Conservation (phyloP, 1,140 invertebrate genomes). For the Orius insidiosus region DNA sequence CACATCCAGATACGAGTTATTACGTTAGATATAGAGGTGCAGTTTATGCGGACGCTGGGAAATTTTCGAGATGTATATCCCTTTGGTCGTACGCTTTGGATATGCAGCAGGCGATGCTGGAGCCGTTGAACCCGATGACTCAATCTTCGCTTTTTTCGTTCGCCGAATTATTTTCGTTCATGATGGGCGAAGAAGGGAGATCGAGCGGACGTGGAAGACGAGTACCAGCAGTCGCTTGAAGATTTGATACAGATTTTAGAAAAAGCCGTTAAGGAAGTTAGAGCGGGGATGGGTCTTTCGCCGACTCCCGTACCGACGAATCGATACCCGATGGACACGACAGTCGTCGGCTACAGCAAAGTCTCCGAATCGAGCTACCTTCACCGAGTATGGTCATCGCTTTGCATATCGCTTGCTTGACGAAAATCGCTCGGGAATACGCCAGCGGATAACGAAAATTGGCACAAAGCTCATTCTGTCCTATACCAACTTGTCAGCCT, state of each 20-base stretch:
- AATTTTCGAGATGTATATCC: slow-evolving; percentile 78
- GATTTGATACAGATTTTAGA: slow-evolving; percentile 68
- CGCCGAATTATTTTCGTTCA: slow-evolving; percentile 86
- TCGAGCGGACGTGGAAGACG: slow-evolving; percentile 48
- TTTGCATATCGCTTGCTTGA: slow-evolving; percentile 58
- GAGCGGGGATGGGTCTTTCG: slow-evolving; percentile 26
- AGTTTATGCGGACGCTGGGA: slow-evolving; percentile 84
- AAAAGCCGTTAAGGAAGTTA: slow-evolving; percentile 55
- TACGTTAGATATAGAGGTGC: slow-evolving; percentile 87
- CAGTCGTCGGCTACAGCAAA: not conserved
- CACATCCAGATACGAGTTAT: slow-evolving; percentile 91
- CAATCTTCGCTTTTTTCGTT: slow-evolving; percentile 85
- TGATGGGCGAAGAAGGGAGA: slow-evolving; percentile 60
- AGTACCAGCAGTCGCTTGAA: slow-evolving; percentile 56
- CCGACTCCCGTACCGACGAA: not conserved
- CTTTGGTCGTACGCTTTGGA: slow-evolving; percentile 94
- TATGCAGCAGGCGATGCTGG: slow-evolving; percentile 84
- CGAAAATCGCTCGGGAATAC: slow-evolving; percentile 14
- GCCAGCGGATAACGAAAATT: slow-evolving; percentile 20
- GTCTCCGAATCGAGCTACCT: slow-evolving; percentile 23
- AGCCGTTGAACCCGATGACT: slow-evolving; percentile 86
- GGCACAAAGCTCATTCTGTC: slow-evolving; percentile 33
- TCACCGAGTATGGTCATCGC: slow-evolving; percentile 74
- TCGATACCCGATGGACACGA: not conserved
- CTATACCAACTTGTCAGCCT: slow-evolving; percentile 20